Conservation (phyloP, 2,888 invertebrate species). For the Sepiola atlantica region DNA sequence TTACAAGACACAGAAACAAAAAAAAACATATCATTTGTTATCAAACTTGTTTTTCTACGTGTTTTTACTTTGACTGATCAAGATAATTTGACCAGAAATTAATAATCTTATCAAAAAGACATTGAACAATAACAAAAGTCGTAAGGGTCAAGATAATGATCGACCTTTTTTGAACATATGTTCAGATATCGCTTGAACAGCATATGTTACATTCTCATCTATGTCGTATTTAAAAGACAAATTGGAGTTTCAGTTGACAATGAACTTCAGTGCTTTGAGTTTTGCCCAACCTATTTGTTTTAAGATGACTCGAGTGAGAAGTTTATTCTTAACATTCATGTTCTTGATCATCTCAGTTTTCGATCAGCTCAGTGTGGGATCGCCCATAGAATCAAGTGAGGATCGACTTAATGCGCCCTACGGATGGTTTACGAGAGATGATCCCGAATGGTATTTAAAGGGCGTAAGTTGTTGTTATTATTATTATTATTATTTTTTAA, state of each 20-base stretch:
- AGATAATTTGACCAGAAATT: not conserved
- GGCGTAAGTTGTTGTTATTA: not conserved
- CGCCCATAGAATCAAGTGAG: not conserved
- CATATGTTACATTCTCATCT: not conserved
- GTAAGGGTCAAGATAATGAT: not conserved
- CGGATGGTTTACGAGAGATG: not conserved
- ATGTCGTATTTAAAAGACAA: not conserved
- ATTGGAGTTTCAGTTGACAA: not conserved
- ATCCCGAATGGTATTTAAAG: not conserved
- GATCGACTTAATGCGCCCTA: not conserved
- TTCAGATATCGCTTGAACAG: not conserved
- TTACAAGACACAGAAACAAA: not conserved
- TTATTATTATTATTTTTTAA: not conserved
- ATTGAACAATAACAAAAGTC: not conserved
- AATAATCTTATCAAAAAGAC: not conserved
- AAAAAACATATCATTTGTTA: not conserved
- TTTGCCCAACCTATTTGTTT: not conserved
- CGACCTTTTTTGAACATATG: not conserved
- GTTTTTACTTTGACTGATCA: not conserved
- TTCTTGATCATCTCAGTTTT: not conserved
- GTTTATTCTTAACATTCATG: not conserved
- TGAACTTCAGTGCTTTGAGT: not conserved
- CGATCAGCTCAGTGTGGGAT: not conserved
- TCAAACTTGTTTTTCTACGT: not conserved
- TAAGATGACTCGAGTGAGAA: not conserved